Conservation (phyloP, 2,797 vertebrate species). For the Esox masquinongy region DNA sequence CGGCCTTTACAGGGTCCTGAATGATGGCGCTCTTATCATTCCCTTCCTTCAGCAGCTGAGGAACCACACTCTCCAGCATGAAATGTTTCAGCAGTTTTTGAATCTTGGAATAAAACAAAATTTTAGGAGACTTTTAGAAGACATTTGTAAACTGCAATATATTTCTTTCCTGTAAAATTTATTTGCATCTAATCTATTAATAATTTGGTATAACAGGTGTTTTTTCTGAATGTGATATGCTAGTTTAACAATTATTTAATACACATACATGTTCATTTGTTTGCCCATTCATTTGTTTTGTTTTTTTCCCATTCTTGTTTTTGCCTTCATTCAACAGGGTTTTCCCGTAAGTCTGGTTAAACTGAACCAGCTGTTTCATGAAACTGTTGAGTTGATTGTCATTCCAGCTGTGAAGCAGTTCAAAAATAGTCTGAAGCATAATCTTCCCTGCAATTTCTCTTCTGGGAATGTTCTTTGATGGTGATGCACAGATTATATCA, state of each 20-base stretch:
- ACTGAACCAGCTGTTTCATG: conserved; percentile 77
- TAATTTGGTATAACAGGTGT: neutral
- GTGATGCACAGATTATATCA: conserved; percentile 82
- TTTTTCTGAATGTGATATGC: no score
- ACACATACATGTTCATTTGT: conserved; percentile 67
- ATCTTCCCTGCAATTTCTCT: conserved; percentile 75
- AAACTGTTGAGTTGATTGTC: conserved; percentile 78
- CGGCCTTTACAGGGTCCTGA: conserved; percentile 69
- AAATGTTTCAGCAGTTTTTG: conserved; percentile 64
- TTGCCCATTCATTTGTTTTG: no score
- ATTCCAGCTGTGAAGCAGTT: conserved; percentile 77
- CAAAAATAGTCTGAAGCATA: conserved; percentile 85
- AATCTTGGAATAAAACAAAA: conserved; percentile 68
- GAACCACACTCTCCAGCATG: conserved; percentile 46
- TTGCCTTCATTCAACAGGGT: conserved; percentile 63
- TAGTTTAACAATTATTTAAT: neutral
- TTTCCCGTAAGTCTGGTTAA: conserved; percentile 51
- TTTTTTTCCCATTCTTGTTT: conserved; percentile 41
- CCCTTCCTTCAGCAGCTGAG: conserved; percentile 46
- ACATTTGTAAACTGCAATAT: neutral
- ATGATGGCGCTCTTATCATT: neutral
- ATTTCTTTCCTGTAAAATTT: neutral
- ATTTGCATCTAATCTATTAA: neutral
- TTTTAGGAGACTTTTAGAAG: neutral
- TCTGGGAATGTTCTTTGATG: conserved; percentile 57